Evolutionary conservation across 2,888 invertebrate species (phyloP).

Genomic region (Argynnis bischoffii): DNA sequence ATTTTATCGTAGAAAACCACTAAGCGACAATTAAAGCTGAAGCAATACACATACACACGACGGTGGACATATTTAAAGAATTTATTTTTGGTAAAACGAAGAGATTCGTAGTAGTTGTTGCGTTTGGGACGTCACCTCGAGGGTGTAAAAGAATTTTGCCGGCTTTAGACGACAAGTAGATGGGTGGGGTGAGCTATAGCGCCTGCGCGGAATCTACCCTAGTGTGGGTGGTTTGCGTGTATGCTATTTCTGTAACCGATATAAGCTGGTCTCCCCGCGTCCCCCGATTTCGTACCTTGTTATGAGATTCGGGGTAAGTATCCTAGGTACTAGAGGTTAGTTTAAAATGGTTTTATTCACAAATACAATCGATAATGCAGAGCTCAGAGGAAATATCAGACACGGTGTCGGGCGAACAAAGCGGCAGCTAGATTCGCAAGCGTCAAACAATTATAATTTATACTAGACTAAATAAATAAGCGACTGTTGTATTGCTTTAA

Average conservation of each 20-base stretch:
- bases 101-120: conserved; percentile 65
- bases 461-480: conserved; percentile 15
- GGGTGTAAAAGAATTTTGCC: conserved; percentile 77
- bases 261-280: conserved; percentile 52
- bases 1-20: conserved; percentile 50
- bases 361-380: conserved; percentile 79
- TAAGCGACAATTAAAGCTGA: conserved; percentile 63
- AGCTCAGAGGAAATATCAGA: conserved; percentile 76
- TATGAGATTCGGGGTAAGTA: conserved; percentile 45
- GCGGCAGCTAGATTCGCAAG: conserved; percentile 51
- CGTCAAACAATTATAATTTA: conserved; percentile 43
- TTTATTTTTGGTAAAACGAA: conserved; percentile 49
- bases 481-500: no score
- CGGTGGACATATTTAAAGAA: conserved; percentile 46
- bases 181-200: conserved; percentile 74
- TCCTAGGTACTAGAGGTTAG: conserved; percentile 54
- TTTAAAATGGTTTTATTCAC: conserved; percentile 57
- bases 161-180: conserved; percentile 63
- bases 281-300: conserved; percentile 40
- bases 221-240: conserved; percentile 73
- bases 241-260: conserved; percentile 53
- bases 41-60: conserved; percentile 53
- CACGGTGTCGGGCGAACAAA: conserved; percentile 65
- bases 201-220: conserved; percentile 64
- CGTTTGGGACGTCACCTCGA: conserved; percentile 70